Conservation (phyloP, 2,797 vertebrate genomes). For the Sebastes diaconus region DNA sequence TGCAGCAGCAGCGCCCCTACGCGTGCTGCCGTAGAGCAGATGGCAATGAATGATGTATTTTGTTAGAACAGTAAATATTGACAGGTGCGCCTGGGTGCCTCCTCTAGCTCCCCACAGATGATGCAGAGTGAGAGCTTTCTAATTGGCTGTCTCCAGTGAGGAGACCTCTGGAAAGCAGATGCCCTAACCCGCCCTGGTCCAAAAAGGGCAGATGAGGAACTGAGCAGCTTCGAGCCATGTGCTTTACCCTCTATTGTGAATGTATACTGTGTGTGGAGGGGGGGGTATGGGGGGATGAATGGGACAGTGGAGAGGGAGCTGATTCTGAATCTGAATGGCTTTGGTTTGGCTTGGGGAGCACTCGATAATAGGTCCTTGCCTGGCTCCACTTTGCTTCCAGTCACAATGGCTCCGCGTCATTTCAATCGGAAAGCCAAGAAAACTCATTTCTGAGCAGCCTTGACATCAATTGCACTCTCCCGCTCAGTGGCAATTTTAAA, state of each 20-base stretch:
- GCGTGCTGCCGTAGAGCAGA: conserved; percentile 73
- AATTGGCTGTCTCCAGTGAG: conserved; percentile 71
- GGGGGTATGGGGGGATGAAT: neutral
- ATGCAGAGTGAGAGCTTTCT: conserved; percentile 59
- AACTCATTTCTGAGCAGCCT: conserved; percentile 78
- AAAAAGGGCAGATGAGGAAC: conserved; percentile 31
- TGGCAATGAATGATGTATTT: conserved; percentile 84
- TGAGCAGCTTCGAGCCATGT: conserved; percentile 6
- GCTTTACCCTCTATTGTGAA: conserved; percentile 27
- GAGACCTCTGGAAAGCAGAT: conserved; percentile 60
- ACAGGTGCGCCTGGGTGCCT: conserved; percentile 74
- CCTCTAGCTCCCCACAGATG: conserved; percentile 53
- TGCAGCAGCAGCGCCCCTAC: conserved; percentile 68
- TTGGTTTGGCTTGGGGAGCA: conserved; percentile 40
- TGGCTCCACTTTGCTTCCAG: conserved; percentile 56
- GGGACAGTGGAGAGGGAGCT: conserved; percentile 19
- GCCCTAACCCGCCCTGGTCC: conserved; percentile 37
- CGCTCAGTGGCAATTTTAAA: conserved; percentile 72
- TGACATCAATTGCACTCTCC: conserved; percentile 78
- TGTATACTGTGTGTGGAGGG: neutral
- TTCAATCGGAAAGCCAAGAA: conserved; percentile 73
- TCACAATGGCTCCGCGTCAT: conserved; percentile 71
- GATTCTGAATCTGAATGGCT: conserved; percentile 35
- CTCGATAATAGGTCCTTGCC: conserved; percentile 52
- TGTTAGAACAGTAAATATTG: conserved; percentile 83